Base-by-base conservation (phyloP, 2,113 vertebrate species). In the Ondatra zibethicus region DNA sequence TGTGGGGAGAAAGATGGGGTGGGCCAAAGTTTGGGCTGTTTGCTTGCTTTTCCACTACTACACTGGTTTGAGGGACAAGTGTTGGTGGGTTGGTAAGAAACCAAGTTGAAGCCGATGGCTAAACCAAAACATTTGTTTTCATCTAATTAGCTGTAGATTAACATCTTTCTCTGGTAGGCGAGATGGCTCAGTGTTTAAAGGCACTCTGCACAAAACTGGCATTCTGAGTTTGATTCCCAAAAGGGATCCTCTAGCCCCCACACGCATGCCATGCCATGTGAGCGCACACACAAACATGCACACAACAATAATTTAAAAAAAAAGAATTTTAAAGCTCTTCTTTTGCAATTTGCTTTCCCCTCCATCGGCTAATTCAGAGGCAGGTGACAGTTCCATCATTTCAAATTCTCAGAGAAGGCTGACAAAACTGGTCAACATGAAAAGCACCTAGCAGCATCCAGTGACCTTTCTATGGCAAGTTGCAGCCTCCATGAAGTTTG, bases 351-450 rank as follows among this genome's bases (percentile, higher is more conserved):
- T 72, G 39, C 29, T 66, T 55, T 76, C 58, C 58, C 63, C 14
- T 90, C 61, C 36, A 50, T 68, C 10, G 63, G 80, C n/a, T 75
- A 55, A 73, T 76, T 92, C 66, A 75, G 72, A 96, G 85, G 84
- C 88, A 95, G 92, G 76, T 72, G 66, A 31, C 11, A 4, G 75
- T 81, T 93, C 88, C 0, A 0, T 82, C 65, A 88, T 87, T 96
- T 92, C 96, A 91, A 87, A 88, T 91, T 92, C 76, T 92, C 72
- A 92, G 85, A 90, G 61, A 92, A 97, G 75, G 42, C 13, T 76
- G 87, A 89, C 73, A 65, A 93, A 76, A 81, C 52, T 36, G 42
- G 85, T 76, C n/a, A 55, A 16, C 47, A 63, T 14, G 70, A 65
- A 50, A 88, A 63, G 73, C 66, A 6, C 84, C 0, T 1, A 50